Base-by-base conservation (phyloP, 2,797 vertebrate species). In the Zalophus californianus region DNA sequence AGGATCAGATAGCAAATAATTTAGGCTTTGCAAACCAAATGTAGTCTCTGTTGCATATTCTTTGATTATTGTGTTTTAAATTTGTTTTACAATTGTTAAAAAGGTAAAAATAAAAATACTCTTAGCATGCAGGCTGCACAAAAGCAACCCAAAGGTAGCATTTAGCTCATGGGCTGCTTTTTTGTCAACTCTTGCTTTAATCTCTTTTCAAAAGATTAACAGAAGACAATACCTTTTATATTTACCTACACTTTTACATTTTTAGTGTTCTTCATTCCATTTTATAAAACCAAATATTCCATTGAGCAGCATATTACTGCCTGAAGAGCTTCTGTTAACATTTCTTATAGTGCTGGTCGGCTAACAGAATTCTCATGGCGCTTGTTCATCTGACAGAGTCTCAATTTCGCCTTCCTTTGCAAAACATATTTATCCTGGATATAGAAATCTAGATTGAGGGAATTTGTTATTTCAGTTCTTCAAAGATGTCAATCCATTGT, bases 171-270 rank as follows among this genome's bases (percentile, higher is more conserved):
- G 0, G 10, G 29, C 25, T 77, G 27, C 20, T 50, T 54, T 82
- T 82, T 68, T 62, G 6, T 73, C 41, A 79, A 64, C 6, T 8
- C 23, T 27, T 73, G 4, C 16, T 94, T 29, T 90, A 73, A 77
- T 41, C 52, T 58, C 38, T 85, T 93, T 79, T 86, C 72, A 86
- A 89, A 96, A 86, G 3, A 91, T 48, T 82, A 54, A 52, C 32
- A 15, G 52, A 86, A 35, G 48, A 95, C 93, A 82, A 64, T 64
- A 2, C n/a, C 38, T 72, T 88, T 54, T 80, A 52, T 60, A 92
- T 54, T 82, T 68, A 73, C 32, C 5, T 32, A 91, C 2, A 66
- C 41, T 50, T 94, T 66, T 75, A 85, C 29, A 85, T 52, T 92
- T 64, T 27, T 10, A 1, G 11, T 73, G 18, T 1, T 23, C 16